A percentile compares a stretch with the other conserved stretches of the same genome.
Conservation (phyloP, 2,113 vertebrate species). For the Nothobranchius furzeri region DNA sequence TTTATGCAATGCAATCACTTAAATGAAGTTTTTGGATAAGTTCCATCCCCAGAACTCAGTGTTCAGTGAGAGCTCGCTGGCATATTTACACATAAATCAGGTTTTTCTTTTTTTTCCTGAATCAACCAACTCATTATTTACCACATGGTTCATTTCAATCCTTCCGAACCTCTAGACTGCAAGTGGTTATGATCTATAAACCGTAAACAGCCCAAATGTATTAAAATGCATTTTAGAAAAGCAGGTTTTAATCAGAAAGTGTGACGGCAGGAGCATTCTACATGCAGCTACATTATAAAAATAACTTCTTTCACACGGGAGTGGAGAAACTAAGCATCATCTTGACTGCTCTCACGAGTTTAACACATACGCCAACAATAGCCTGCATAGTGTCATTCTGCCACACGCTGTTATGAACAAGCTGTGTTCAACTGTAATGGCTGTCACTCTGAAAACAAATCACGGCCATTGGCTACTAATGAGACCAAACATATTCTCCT, state of each 20-base stretch:
- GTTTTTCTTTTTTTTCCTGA: slow-evolving; percentile 17
- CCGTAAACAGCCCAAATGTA: neutral
- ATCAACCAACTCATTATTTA: slow-evolving; percentile 35
- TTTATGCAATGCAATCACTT: slow-evolving; percentile 27
- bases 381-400: slow-evolving; percentile 2
- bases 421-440: slow-evolving; percentile 15
- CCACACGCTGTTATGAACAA: slow-evolving; percentile 4
- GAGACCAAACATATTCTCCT: slow-evolving; percentile 3
- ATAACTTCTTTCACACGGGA: neutral
- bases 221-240: neutral
- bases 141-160: slow-evolving; percentile 8
- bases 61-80: slow-evolving; percentile 36
- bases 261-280: neutral
- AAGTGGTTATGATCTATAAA: neutral
- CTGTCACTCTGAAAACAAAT: slow-evolving; percentile 8
- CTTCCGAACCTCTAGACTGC: neutral
- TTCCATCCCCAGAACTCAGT: slow-evolving; percentile 23
- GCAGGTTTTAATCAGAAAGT: neutral
- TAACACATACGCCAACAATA: slow-evolving; percentile 14
- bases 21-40: slow-evolving; percentile 41
- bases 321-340: neutral
- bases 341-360: neutral
- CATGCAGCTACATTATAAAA: neutral
- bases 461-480: neutral
- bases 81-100: slow-evolving; percentile 31